Base-by-base conservation (phyloP, 2,113 vertebrate species). In the Ceyx margarethae region DNA sequence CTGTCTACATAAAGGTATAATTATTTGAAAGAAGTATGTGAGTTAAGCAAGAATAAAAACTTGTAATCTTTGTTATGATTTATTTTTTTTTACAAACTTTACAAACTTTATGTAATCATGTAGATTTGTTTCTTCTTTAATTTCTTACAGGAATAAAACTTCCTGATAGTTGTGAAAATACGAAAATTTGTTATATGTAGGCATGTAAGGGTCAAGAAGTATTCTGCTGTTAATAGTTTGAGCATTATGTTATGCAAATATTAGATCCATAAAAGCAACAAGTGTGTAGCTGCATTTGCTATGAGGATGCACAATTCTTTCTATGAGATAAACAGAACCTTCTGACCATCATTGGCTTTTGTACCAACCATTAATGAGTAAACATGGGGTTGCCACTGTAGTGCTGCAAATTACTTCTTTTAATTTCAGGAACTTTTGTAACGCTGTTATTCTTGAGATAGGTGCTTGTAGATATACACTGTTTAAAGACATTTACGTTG, bases 321-420 rank as follows among this genome's bases (percentile, higher is more conserved):
- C 82, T 92, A 6, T 14, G n/a, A 94, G 87, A 74, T 74, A 78
- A 95, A 64, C 76, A 83, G 61, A 73, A 84, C 86, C n/a, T 84
- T 78, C 67, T 92, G 81, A 56, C 73, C 90, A 16, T 20, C 8
- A 0, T 79, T 85, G 93, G 60, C 22, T 58, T 78, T 56, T 68
- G 48, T 40, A 14, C 86, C 58, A 33, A 1, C 51, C 57, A 2
- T 23, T 37, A 19, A 17, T 42, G 8, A 3, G 51, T 7, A 35
- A 67, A 28, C 6, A 53, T 19, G 2, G n/a, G 61, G 20, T 6
- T 76, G 35, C 29, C 46, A 6, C 46, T 23, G 66, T 19, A 9
- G 18, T 15, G 43, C 65, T 64, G 28, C 20, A 11, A 33, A 18
- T 28, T 5, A 45, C 20, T 26, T 9, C 48, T 46, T 43, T 2